These are phyloP conservation scores for Isotomurus palustris DNA, from an alignment of 2,888 invertebrate genomes.

Conservation along the genomic window DNA sequence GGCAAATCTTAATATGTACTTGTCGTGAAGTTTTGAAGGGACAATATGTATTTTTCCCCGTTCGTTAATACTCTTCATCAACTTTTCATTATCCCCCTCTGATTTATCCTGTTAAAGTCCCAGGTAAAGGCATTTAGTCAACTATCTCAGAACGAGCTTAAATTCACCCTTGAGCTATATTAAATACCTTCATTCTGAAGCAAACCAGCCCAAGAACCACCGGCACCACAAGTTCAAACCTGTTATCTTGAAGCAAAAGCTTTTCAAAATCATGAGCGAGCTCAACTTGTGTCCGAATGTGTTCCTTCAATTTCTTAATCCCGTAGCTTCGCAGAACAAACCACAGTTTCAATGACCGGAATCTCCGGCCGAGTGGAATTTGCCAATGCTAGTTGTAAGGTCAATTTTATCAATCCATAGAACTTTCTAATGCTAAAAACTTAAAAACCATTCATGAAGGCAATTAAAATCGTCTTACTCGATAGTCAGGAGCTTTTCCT, in stretches of 20 bases:
- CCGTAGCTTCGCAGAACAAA: constrained; percentile 89
- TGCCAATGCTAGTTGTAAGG: constrained; percentile 74
- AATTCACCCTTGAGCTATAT: not conserved
- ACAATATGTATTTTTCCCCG: constrained; percentile 88
- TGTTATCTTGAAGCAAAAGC: constrained; percentile 66
- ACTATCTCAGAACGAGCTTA: not conserved
- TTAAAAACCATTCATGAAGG: not conserved
- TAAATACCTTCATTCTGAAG: constrained; percentile 74
- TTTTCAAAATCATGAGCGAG: constrained; percentile 83
- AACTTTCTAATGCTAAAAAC: not conserved
- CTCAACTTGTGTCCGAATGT: constrained; percentile 77
- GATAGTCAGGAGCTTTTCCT: constrained; percentile 84
- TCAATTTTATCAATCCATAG: not conserved
- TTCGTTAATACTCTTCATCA: constrained; percentile 79
- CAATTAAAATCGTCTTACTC: constrained; percentile 58
- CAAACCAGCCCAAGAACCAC: constrained; percentile 94
- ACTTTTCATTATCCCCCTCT: constrained; percentile 74
- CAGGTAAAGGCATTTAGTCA: not conserved
- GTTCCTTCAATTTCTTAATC: constrained; percentile 76
- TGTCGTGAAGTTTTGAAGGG: constrained; percentile 78
- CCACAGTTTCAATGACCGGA: constrained; percentile 90
- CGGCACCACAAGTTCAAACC: constrained; percentile 85
- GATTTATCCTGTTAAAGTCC: constrained; percentile 52
- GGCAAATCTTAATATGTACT: constrained; percentile 81
- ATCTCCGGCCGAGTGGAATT: constrained; percentile 88